Conservation (phyloP, 1,140 invertebrate species). For the Alviniconcha marisindica region DNA sequence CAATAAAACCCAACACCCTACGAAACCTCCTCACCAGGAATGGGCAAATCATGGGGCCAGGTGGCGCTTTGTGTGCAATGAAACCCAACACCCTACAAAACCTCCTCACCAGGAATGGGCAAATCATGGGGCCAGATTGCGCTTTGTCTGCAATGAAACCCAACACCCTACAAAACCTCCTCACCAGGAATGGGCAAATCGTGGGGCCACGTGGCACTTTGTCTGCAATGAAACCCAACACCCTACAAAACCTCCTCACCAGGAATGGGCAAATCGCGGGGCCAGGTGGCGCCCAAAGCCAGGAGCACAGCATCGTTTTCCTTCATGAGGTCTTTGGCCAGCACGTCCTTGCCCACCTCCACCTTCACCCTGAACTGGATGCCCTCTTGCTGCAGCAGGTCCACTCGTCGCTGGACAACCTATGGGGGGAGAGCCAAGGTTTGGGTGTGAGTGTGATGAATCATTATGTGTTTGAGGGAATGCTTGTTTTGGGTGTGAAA, state of each 20-base stretch:
- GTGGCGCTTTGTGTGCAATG: no score
- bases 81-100: no score
- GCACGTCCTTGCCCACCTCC: slow-evolving; percentile 94
- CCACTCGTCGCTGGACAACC: slow-evolving; percentile 90
- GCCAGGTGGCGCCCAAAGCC: slow-evolving; percentile 96
- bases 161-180: not conserved
- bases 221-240: no score
- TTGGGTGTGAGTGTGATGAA: no score
- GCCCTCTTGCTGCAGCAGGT: slow-evolving; percentile 92
- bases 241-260: slow-evolving; percentile 61
- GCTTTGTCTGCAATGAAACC: no score
- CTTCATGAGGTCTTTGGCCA: slow-evolving; percentile 84
- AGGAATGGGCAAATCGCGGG: slow-evolving; percentile 85
- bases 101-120: slow-evolving; percentile 77
- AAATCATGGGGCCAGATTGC: slow-evolving; percentile 97
- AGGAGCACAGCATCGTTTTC: slow-evolving; percentile 93
- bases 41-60: slow-evolving; percentile 91
- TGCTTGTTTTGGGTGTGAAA: no score
- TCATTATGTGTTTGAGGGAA: no score
- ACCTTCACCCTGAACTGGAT: slow-evolving; percentile 93
- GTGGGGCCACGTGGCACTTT: slow-evolving; percentile 97
- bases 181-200: slow-evolving; percentile 82
- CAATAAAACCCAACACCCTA: no score
- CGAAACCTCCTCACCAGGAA: slow-evolving; percentile 77
- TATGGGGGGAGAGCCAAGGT: slow-evolving; percentile 42